Base-by-base conservation (phyloP, 2,888 invertebrate genomes). In the Entomobrya multifasciata region DNA sequence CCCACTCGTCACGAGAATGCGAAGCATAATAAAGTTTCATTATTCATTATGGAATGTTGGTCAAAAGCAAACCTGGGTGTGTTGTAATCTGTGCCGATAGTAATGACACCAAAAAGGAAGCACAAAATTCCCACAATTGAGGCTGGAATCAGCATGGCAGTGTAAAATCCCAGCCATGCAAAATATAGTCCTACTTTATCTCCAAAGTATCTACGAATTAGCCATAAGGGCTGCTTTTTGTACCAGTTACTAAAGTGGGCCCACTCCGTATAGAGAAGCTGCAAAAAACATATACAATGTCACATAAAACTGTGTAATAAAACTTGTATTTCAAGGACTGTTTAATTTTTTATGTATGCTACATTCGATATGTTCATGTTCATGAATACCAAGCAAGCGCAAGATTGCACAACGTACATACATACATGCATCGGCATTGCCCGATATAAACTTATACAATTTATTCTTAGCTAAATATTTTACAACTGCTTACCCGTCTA, bases 111-210 rank as follows among this genome's bases (percentile, higher is more conserved):
- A 91, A 97, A 98, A 0, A 97, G 92, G 92, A 98, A 97, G 92
- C 97, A 97, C 0, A 97, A 92, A 0, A 96, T 95, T 0, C 98
- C 98, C 0, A 97, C 96, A 1, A 96, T 93, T 0, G 98, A 96
- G 0, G 98, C 97, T 0, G 97, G 96, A 57, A 97, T 96, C 17
- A 98, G 93, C 95, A 97, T 96, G 92, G 96, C 95, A 0, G 98
- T 98, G 92, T 98, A 98, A 93, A 97, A 98, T 0, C 98, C 98
- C 47, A 98, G 93, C 98, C 98, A 98, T 88, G 97, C 97, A 93
- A 97, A 98, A 92, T 98, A 98, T 0, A 98, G 93, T 0, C 95
- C 97, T 27, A 98, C 97, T 92, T 98, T 97, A 92, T 97, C 97
- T 0, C 98, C 98, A 92, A 97, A 98, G 92, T 98, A 98, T 90